phyloP scores from a whole-genome alignment of 2,113 vertebrate species.

The Piliocolobus tephrosceles region DNA sequence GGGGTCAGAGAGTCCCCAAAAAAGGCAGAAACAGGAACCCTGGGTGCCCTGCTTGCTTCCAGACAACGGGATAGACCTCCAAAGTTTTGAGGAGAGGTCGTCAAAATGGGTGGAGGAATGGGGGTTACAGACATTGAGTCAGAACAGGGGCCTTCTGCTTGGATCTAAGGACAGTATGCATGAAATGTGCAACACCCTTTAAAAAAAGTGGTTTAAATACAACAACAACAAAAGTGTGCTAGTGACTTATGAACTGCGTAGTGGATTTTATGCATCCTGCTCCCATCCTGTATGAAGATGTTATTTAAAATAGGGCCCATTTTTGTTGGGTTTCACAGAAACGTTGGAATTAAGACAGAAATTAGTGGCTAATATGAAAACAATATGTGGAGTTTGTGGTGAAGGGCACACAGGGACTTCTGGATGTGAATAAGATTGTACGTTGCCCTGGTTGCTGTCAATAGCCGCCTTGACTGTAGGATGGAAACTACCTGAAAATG shows the following conservation, averaged over 20 bases:
- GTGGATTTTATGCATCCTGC: background rate
- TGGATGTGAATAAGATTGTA: background rate
- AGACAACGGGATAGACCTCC: background rate
- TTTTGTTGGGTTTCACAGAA: constrained; percentile 29
- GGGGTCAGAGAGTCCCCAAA: background rate
- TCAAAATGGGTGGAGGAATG: no score
- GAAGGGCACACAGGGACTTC: background rate
- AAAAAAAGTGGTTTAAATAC: background rate
- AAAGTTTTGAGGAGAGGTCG: background rate
- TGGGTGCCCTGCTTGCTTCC: background rate
- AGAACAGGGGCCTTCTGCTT: background rate
- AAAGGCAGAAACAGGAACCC: background rate
- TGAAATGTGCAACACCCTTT: background rate
- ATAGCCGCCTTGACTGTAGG: background rate
- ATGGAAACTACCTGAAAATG: background rate
- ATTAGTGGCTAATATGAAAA: background rate
- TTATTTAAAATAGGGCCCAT: background rate
- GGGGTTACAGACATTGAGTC: background rate
- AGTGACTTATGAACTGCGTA: background rate
- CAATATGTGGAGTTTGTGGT: background rate
- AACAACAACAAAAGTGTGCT: background rate
- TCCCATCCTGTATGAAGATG: background rate
- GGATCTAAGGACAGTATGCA: background rate
- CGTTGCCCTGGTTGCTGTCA: background rate
- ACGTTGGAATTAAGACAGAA: background rate